Conservation (phyloP, 2,797 vertebrate species). For the Chanos chanos region DNA sequence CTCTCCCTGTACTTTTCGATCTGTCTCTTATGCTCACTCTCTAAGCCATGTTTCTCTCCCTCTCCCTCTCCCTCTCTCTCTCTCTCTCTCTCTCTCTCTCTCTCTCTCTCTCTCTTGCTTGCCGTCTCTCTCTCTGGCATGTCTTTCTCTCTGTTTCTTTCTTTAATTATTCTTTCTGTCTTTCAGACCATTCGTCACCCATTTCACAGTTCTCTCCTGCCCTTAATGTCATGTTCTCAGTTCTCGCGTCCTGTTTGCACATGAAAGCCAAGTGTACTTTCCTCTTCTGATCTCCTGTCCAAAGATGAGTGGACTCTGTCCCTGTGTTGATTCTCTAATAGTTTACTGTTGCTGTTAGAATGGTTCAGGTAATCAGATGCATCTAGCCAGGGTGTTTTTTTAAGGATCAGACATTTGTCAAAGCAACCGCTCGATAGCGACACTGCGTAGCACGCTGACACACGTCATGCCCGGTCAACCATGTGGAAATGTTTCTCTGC, state of each 20-base stretch:
- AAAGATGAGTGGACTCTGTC: slow-evolving; percentile 20
- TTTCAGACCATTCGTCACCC: background rate
- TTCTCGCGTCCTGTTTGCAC: background rate
- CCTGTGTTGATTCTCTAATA: slow-evolving; percentile 7
- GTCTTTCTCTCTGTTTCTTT: background rate
- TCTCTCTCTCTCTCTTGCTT: background rate
- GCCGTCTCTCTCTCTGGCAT: background rate
- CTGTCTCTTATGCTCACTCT: background rate
- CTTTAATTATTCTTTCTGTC: background rate
- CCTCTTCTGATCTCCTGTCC: slow-evolving; percentile 8
- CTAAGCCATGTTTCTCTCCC: background rate
- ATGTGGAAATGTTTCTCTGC: no score
- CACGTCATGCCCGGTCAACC: no score
- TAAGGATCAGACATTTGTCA: no score
- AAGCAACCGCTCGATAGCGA: no score
- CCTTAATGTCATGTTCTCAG: no score
- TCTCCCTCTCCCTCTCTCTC: background rate
- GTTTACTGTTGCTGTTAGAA: background rate
- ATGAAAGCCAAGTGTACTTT: slow-evolving; percentile 49
- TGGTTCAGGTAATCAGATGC: background rate
- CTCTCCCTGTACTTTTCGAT: background rate
- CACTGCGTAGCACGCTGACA: no score
- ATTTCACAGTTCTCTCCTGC: no score
- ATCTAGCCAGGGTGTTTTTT: slow-evolving; percentile 18
- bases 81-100: background rate